A percentile compares a stretch with the other conserved stretches of the same genome.
Evolutionary conservation across 2,888 invertebrate species (phyloP).

Genomic region (Podabrus alpinus): DNA sequence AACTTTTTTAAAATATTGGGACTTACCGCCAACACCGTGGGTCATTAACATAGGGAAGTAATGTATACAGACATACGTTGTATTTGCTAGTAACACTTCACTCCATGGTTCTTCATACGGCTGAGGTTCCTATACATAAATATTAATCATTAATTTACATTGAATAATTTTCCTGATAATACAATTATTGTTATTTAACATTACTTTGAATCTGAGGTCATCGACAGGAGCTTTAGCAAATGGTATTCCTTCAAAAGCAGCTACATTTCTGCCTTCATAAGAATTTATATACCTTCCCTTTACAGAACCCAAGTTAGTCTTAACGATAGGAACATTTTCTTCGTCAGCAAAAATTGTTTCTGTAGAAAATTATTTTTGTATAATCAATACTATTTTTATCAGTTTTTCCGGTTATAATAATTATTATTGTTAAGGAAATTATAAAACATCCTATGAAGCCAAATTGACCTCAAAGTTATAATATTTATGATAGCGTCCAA

Average conservation of each 20-base stretch:
- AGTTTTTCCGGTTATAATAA: too few relatives aligned
- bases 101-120: conserved; percentile 41
- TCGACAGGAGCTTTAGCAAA: conserved; percentile 66
- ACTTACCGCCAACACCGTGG: conserved; percentile 29
- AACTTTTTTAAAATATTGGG: neutral
- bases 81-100: conserved; percentile 39
- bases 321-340: conserved; percentile 7
- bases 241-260: conserved; percentile 65
- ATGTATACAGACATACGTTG: conserved; percentile 41
- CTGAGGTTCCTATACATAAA: conserved; percentile 34
- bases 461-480: too few relatives aligned
- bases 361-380: neutral
- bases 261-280: conserved; percentile 51
- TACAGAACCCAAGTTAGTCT: conserved; percentile 20
- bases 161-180: too few relatives aligned
- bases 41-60: conserved; percentile 23
- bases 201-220: conserved; percentile 59
- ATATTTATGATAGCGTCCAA: too few relatives aligned
- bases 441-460: too few relatives aligned
- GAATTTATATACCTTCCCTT: conserved; percentile 14
- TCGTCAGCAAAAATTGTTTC: neutral
- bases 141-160: neutral
- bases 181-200: neutral
- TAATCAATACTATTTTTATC: too few relatives aligned
- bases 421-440: too few relatives aligned